Conservation (phyloP, 2,797 vertebrate species). For the Peromyscus nudipes region DNA sequence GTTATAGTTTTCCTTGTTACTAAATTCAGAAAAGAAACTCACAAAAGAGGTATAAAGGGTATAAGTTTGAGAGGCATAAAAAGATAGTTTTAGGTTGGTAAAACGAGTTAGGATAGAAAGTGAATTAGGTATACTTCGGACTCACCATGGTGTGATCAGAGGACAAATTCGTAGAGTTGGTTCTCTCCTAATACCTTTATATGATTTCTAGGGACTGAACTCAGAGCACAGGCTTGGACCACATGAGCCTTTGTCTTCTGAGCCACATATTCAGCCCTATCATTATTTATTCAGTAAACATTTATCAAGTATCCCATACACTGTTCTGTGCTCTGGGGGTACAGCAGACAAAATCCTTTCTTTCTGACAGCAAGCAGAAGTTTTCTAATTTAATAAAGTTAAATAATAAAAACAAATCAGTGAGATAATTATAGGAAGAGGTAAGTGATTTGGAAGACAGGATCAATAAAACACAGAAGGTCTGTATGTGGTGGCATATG, state of each 20-base stretch:
- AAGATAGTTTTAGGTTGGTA: too few species aligned
- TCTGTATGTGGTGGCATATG: too few species aligned
- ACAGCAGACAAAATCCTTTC: neutral
- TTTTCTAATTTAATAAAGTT: neutral
- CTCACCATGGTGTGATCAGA: neutral
- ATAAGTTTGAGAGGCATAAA: too few species aligned
- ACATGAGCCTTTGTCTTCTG: too few species aligned
- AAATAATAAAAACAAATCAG: slow-evolving; percentile 1
- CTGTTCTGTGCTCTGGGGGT: neutral
- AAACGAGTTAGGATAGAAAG: too few species aligned
- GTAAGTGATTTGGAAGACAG: neutral
- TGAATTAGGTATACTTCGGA: too few species aligned
- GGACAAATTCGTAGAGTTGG: neutral
- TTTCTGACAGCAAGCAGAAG: neutral
- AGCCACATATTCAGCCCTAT: neutral
- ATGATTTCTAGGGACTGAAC: neutral
- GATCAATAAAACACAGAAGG: neutral
- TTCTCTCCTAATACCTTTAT: neutral
- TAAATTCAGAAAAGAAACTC: too few species aligned
- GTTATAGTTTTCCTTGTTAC: too few species aligned
- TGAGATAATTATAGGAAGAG: neutral
- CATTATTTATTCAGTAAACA: neutral
- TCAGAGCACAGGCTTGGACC: neutral
- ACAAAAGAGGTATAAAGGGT: too few species aligned
- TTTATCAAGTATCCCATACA: neutral